phyloP scores from a whole-genome alignment of 2,888 invertebrate genomes.

The Helicoverpa assulta region DNA sequence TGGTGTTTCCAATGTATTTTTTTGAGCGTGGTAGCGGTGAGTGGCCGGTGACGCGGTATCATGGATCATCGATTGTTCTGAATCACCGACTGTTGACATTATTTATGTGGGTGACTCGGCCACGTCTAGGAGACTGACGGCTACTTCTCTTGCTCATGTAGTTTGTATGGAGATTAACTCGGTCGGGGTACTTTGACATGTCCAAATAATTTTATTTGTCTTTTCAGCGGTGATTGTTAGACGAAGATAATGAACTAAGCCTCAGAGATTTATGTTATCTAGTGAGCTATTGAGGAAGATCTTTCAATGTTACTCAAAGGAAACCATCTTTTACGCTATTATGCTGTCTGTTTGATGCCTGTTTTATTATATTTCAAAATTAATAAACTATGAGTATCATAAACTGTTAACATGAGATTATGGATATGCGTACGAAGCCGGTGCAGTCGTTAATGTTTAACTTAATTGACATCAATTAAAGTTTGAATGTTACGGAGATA shows the following conservation, averaged over 20 bases:
- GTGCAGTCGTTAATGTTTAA: slow-evolving; percentile 51
- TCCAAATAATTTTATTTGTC: slow-evolving; percentile 44
- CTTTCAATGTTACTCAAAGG: slow-evolving; percentile 2
- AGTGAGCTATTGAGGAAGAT: slow-evolving; percentile 19
- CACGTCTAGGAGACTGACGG: slow-evolving; percentile 74
- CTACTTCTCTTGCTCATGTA: slow-evolving; percentile 67
- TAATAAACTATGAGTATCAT: slow-evolving; percentile 19
- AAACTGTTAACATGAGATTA: slow-evolving; percentile 32
- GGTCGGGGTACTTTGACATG: slow-evolving; percentile 45
- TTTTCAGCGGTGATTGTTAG: slow-evolving; percentile 30
- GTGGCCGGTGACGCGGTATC: slow-evolving; percentile 78
- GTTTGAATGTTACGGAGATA: slow-evolving; percentile 55
- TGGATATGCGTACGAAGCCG: slow-evolving; percentile 30
- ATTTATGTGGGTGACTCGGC: slow-evolving; percentile 78
- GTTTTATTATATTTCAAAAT: slow-evolving; percentile 20
- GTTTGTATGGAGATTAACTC: slow-evolving; percentile 65
- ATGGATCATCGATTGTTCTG: slow-evolving; percentile 80
- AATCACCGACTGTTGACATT: slow-evolving; percentile 78
- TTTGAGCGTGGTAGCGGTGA: slow-evolving; percentile 73
- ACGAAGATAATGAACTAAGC: slow-evolving; percentile 30
- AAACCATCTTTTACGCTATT: slow-evolving; percentile 3
- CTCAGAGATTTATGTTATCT: slow-evolving; percentile 25
- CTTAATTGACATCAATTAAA: slow-evolving; percentile 58
- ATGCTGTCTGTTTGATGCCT: background rate
- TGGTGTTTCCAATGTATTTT: slow-evolving; percentile 76